Base-by-base conservation (phyloP, 2,797 vertebrate genomes). In the Anguilla anguilla region DNA sequence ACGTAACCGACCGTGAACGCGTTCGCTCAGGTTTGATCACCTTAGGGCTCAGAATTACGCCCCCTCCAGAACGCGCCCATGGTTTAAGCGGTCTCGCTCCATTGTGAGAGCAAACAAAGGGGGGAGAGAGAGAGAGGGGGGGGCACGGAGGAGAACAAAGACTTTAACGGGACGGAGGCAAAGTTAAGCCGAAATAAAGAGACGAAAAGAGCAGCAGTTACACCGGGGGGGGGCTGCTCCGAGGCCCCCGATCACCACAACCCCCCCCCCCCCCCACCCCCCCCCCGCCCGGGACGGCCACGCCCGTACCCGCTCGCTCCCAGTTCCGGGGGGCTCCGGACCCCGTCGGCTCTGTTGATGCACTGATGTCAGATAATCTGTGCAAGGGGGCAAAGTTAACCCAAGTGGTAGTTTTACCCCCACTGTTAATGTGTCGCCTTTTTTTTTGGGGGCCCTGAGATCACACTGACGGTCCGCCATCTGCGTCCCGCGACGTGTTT, bases 81-180 rank as follows among this genome's bases (percentile, higher is more conserved):
- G 49, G 19, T 5, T 25, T 49, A 49, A 81, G 81, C 10, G 43
- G 77, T n/a, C 39, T 2, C 17, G 77, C 77, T n/a, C 10, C 77
- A 81, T 83, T 57, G 49, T 57, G 9, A 28, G 49, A 55, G 51
- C 49, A 55, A 83, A 83, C 82, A 83, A 83, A 55, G 82, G 53
- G 19, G 82, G 1, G n/a, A 55, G 67, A 7, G 28, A 9, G 3
- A 35, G 82, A 17, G n/a, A 55, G n/a, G 31, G 67, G 1, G 28
- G 1, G 3, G 82, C 3, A 15, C 22, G 5, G 82, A 83, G 43
- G n/a, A 28, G 82, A 57, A 83, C 82, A 83, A 83, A 83, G 82
- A 57, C 22, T 51, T 35, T 0, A 2, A 1, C 17, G 82, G 79
- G 11, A 25, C 3, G 82, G 53, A 51, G 25, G 82, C 28, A 57